phyloP scores from a whole-genome alignment of 2,888 invertebrate genomes.

The Aphidius colemani region DNA sequence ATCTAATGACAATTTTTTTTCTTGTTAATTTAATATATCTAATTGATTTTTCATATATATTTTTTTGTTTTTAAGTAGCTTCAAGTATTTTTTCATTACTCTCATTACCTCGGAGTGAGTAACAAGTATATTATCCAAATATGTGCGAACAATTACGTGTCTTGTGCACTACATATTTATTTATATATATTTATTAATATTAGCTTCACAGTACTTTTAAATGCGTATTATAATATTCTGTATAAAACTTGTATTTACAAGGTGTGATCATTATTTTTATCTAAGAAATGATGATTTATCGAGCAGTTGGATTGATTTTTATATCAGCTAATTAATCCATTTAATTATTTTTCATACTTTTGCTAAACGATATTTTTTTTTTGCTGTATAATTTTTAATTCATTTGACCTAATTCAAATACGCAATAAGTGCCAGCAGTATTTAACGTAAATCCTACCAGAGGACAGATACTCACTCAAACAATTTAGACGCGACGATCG shows the following conservation, averaged over 20 bases:
- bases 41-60: slow-evolving; percentile 30
- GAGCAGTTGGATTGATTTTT: slow-evolving; percentile 38
- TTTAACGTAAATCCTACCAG: slow-evolving; percentile 50
- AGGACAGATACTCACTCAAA: slow-evolving; percentile 41
- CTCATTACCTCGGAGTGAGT: slow-evolving; percentile 42
- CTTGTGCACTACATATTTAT: slow-evolving; percentile 52
- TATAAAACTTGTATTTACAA: slow-evolving; percentile 61
- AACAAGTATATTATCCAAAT: slow-evolving; percentile 51
- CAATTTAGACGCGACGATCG: slow-evolving; percentile 22
- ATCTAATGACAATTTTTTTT: slow-evolving; percentile 25
- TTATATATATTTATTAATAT: slow-evolving; percentile 35
- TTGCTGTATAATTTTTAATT: slow-evolving; percentile 21
- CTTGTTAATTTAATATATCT: slow-evolving; percentile 26
- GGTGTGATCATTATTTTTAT: slow-evolving; percentile 48
- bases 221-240: slow-evolving; percentile 57
- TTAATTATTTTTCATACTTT: slow-evolving; percentile 23
- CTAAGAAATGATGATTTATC: slow-evolving; percentile 31
- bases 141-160: slow-evolving; percentile 58
- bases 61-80: slow-evolving; percentile 23
- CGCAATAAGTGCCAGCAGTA: slow-evolving; percentile 43
- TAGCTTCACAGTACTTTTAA: slow-evolving; percentile 52
- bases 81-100: too few species aligned
- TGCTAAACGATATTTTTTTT: slow-evolving; percentile 33
- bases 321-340: slow-evolving; percentile 29
- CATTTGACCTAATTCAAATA: slow-evolving; percentile 33